A percentile compares a stretch with the other conserved stretches of the same genome.
Conservation (phyloP, 1,140 invertebrate species). For the Lethrus apterus region DNA sequence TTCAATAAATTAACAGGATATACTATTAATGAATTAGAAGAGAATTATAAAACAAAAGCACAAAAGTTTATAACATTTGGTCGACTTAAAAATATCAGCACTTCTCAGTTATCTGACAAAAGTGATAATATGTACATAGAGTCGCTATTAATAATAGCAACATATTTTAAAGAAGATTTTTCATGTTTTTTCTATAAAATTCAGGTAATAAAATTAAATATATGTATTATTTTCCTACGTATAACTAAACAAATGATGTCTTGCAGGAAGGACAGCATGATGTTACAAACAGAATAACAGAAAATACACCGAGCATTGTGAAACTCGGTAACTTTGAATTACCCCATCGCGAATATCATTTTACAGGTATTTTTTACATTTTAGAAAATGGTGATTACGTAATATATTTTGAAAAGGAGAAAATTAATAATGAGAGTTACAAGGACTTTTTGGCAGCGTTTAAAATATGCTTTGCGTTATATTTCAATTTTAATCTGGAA, state of each 20-base stretch:
- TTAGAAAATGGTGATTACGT: neutral
- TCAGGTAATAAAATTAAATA: neutral
- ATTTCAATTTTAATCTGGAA: slow-evolving; percentile 2
- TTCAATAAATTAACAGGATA: neutral
- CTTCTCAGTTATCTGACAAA: neutral
- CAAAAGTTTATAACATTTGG: neutral
- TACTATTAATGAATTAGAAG: neutral
- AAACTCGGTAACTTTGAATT: slow-evolving; percentile 1
- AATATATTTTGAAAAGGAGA: neutral
- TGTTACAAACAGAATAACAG: neutral
- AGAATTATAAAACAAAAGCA: neutral
- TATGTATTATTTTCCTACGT: too few species aligned
- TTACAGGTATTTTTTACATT: neutral
- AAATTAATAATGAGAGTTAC: neutral
- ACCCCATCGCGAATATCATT: neutral
- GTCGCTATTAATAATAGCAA: neutral
- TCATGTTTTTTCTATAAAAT: neutral
- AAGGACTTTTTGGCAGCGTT: slow-evolving; percentile 2
- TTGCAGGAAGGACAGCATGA: neutral
- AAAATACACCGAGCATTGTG: neutral
- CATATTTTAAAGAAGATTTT: slow-evolving; percentile 5
- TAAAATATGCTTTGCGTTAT: slow-evolving; percentile 1
- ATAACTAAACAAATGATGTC: too few species aligned
- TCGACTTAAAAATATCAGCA: neutral
- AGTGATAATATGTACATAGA: neutral